phyloP scores from a whole-genome alignment of 2,888 invertebrate genomes.

The Oxystoma pomonae region DNA sequence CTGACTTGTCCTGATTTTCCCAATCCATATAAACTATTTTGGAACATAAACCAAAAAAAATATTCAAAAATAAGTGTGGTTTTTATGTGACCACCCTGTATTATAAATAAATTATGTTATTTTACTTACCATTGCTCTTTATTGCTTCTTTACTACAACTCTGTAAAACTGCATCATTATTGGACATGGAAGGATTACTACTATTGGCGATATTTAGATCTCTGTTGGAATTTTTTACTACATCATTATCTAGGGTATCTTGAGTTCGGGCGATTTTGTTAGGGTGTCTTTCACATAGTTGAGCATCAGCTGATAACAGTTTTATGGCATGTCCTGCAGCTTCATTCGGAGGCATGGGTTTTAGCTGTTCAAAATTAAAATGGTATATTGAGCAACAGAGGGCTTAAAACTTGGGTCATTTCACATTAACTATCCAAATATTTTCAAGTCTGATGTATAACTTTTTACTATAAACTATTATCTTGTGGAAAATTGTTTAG shows the following conservation, averaged over 20 bases:
- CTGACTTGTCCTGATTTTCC: too few relatives aligned
- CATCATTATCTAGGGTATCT: constrained; percentile 5
- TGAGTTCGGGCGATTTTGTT: constrained; percentile 67
- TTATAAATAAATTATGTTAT: too few relatives aligned
- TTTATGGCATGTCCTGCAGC: constrained; percentile 88
- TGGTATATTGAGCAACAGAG: too few relatives aligned
- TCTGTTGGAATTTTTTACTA: constrained; percentile 19
- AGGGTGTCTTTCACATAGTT: constrained; percentile 72
- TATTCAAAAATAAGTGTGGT: too few relatives aligned
- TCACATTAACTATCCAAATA: too few relatives aligned
- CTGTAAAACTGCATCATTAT: constrained; percentile 35
- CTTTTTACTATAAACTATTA: too few relatives aligned
- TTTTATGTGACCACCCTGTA: too few relatives aligned
- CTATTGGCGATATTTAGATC: background rate
- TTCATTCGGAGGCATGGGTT: constrained; percentile 78
- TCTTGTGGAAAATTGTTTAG: too few relatives aligned
- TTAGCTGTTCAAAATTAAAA: constrained; percentile 49
- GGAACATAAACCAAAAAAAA: too few relatives aligned
- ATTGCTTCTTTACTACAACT: constrained; percentile 31
- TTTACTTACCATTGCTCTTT: constrained; percentile 24
- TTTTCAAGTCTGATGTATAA: too few relatives aligned
- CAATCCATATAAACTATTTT: too few relatives aligned
- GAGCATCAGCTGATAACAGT: constrained; percentile 79
- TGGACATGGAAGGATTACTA: constrained; percentile 28
- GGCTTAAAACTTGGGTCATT: too few relatives aligned